phyloP scores from a whole-genome alignment of 2,113 vertebrate species.

The Piaya cayana region DNA sequence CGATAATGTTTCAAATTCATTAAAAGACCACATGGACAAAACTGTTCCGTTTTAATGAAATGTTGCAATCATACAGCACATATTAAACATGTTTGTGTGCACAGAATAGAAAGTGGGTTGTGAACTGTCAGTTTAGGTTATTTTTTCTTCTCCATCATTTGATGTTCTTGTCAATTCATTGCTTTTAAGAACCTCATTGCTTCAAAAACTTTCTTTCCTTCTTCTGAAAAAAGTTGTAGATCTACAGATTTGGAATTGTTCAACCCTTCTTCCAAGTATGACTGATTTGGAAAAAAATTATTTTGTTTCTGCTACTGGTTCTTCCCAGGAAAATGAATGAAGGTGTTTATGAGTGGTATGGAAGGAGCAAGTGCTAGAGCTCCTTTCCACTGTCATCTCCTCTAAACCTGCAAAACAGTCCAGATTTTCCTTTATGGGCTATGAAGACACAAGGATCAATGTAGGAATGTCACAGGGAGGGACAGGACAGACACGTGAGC shows the following conservation, averaged over 20 bases:
- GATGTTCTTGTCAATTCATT: not conserved
- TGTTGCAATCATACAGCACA: not conserved
- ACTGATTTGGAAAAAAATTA: not conserved
- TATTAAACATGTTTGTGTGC: not conserved
- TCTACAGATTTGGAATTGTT: not conserved
- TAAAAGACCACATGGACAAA: not conserved
- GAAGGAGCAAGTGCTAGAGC: not conserved
- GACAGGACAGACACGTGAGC: not conserved
- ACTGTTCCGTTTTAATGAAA: not conserved
- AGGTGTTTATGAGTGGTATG: accelerated
- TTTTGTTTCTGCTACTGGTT: not conserved
- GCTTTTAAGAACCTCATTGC: not conserved
- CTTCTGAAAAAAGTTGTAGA: not conserved
- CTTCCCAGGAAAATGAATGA: not conserved
- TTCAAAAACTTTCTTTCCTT: not conserved
- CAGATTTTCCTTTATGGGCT: not conserved
- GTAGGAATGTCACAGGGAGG: accelerated
- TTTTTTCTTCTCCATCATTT: not conserved
- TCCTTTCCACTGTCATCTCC: not conserved
- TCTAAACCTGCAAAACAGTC: not conserved
- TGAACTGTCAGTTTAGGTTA: not conserved
- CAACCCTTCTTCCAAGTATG: not conserved
- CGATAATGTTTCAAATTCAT: not conserved
- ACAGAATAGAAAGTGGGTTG: not conserved
- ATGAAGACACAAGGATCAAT: accelerated